These are phyloP conservation scores for Dorcus hopei DNA, from an alignment of 2,888 invertebrate species.

Conservation along the genomic window DNA sequence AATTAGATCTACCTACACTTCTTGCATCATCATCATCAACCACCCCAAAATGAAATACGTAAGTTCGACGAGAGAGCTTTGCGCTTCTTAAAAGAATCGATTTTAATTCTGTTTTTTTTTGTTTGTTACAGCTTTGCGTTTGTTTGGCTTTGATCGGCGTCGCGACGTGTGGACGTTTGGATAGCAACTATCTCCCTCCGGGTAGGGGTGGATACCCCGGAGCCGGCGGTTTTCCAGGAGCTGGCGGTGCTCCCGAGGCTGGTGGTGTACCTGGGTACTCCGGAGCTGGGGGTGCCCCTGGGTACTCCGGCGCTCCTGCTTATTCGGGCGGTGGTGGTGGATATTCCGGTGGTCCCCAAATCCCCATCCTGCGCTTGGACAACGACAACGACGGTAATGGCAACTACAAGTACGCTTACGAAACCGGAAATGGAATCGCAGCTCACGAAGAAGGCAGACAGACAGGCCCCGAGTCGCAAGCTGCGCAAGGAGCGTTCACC, in stretches of 20 bases:
- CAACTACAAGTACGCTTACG: constrained; percentile 47
- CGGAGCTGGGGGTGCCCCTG: constrained; percentile 20
- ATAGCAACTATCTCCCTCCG: constrained; percentile 59
- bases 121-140: constrained; percentile 12
- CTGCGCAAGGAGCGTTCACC: constrained; percentile 56
- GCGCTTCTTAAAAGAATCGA: no score
- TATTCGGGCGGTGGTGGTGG: constrained; percentile 26
- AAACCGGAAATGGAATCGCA: constrained; percentile 64
- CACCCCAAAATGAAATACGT: constrained; percentile 12
- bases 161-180: constrained; percentile 51
- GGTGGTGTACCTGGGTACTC: constrained; percentile 38
- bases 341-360: constrained; percentile 33
- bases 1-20: constrained; percentile 2
- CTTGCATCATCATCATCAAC: not conserved
- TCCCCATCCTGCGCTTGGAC: constrained; percentile 37
- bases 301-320: constrained; percentile 24
- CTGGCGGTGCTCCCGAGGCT: constrained; percentile 48
- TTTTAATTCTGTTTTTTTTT: not conserved
- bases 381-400: constrained; percentile 43
- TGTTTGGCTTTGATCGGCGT: constrained; percentile 11
- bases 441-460: constrained; percentile 52
- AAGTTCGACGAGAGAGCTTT: not conserved
- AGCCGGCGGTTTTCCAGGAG: constrained; percentile 39
- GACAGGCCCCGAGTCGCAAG: constrained; percentile 14
- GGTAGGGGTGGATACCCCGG: constrained; percentile 40